Base-by-base conservation (phyloP, 1,140 invertebrate species). In the Bombus ignitus region DNA sequence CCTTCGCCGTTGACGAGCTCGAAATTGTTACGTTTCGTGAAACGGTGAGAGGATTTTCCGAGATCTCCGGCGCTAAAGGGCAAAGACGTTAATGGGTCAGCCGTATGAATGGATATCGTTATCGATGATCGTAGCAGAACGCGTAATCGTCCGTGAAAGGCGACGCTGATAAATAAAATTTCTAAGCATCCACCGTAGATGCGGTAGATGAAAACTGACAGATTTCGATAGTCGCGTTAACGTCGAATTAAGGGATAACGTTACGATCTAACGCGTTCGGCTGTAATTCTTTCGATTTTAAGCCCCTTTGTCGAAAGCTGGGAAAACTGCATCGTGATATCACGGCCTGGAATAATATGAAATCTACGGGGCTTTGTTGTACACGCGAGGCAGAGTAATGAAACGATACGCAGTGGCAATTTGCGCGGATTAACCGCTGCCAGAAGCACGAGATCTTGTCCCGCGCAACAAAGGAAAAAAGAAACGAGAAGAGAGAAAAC, bases 1-100 rank as follows among this genome's bases (percentile, higher is more conserved):
- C 5, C 1, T 73, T 53, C 71, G n/a, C 13, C 62, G n/a, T n/a
- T 53, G 44, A 59, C 73, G 68, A 71, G 59, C 82, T 68, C 42
- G 37, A 80, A 90, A 81, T 83, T 71, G 59, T 89, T 81, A 65
- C 37, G 72, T 81, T 59, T 77, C 70, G 78, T 65, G 59, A 83
- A 57, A 78, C 18, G 12, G 35, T 5, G n/a, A 39, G 71, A 66
- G 78, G 57, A 71, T 44, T 88, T 35, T 76, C 47, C 22, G 35
- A 53, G 47, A 53, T 78, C 57, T 32, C 42, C 32, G 8, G 6
- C 37, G 22, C 32, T 39, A 53, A 78, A 42, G 53, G 65, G 44
- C 42, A 35, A 9, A 72, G 75, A 68, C 32, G 44, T 85, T 85
- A 85, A 80, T 44, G 59, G 39, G 68, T 85, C 76, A 37, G 53